These are phyloP conservation scores for Oxyteleia sp. DNA, from an alignment of 2,888 invertebrate genomes.

Conservation along the genomic window DNA sequence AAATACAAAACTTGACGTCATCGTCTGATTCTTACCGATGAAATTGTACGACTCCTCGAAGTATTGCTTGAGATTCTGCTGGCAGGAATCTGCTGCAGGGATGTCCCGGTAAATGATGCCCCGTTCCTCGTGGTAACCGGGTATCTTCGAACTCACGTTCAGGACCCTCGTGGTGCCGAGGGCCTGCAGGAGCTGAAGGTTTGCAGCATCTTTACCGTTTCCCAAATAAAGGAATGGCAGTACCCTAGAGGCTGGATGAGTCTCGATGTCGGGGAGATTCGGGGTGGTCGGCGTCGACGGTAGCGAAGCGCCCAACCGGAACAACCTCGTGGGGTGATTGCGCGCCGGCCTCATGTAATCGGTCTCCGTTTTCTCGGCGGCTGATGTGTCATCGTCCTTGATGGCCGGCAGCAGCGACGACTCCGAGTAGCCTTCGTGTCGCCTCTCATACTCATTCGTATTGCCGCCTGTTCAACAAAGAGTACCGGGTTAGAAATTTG, in stretches of 20 bases:
- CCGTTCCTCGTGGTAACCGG: conserved; percentile 91
- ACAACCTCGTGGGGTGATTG: conserved; percentile 79
- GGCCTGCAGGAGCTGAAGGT: conserved; percentile 90
- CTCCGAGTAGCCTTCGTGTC: conserved; percentile 92
- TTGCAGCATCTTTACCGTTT: conserved; percentile 93
- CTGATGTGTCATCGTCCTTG: conserved; percentile 39
- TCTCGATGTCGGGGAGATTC: conserved; percentile 90
- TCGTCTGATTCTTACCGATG: no score
- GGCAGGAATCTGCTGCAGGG: no score
- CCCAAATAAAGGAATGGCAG: conserved; percentile 94
- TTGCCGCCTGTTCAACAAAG: conserved; percentile 89
- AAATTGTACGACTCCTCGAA: no score
- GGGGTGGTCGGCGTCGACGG: conserved; percentile 80
- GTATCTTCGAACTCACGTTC: conserved; percentile 93
- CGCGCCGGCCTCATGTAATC: conserved; percentile 87
- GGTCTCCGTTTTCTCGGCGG: conserved; percentile 83
- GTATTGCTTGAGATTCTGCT: no score
- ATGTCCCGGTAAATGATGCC: no score
- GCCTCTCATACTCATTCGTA: conserved; percentile 90
- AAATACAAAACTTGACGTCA: no score
- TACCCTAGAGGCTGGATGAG: conserved; percentile 93
- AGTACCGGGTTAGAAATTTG: background rate
- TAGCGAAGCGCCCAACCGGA: conserved; percentile 77
- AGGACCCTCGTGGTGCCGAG: conserved; percentile 93
- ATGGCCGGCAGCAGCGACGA: conserved; percentile 89